Evolutionary conservation across 2,888 invertebrate genomes (phyloP), one percentile per base, ranked within the genome.

Genomic region (Melieria crassipennis): DNA sequence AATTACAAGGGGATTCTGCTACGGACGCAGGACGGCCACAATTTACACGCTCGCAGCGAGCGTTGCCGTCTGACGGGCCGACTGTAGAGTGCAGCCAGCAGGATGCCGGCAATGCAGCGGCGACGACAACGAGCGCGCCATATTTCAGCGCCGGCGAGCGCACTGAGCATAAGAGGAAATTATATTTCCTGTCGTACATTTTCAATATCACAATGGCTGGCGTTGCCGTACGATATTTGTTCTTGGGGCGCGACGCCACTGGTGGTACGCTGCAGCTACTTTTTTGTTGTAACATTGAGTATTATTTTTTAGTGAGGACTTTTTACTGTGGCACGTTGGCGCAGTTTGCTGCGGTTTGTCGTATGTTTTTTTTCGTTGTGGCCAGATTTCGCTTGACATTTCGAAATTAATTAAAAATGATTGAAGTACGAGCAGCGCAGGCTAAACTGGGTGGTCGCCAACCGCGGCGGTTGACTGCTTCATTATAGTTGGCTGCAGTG

Each of bases 151-250:
- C 30, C 30, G 30, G 30, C 30, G 30, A 30, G 30, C 30, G 30
- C 30, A 30, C 55, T 56, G 69, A 69, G 63, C 55, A 63, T 63
- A 62, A 69, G 55, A 63, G 69, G 69, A 69, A 69, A 69, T 69
- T 69, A 69, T 63, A 69, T 69, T 69, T 69, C 69, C 69, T 63
- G 62, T 57, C 62, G 48, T 69, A 48, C 56, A 69, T 63, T 69
- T 56, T 63, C 69, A 63, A 56, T 63, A 57, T 63, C 55, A 43
- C 5, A 13, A 50, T 16, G 48, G 46, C 30, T 46, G 61, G 13
- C 46, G n/a, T 46, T 57, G 10, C 11, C 16, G 11, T 10, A 50
- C 48, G 5, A 7, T 47, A 7, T 10, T 11, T 13, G 47, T 30
- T 6, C 3, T 30, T 42, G 48, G 43, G 13, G 30, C 9, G 47